Base-by-base conservation (phyloP, 1,140 invertebrate genomes). In the Limonius californicus region DNA sequence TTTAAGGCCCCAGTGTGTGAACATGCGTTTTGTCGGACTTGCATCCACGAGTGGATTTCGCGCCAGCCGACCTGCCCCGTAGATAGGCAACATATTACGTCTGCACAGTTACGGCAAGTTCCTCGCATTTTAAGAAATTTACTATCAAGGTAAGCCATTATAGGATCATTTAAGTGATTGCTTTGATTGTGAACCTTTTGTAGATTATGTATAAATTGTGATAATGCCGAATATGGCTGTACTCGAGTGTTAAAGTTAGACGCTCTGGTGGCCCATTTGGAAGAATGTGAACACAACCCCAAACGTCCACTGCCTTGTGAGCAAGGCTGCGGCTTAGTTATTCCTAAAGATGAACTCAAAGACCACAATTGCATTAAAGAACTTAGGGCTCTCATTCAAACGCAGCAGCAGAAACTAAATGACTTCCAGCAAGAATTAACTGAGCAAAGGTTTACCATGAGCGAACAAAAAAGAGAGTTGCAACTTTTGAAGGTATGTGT, bases 281-380 rank as follows among this genome's bases (percentile, higher is more conserved):
- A 90, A 72, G 94, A 97, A 78, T 97, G 95, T 81, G 90, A 94
- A 77, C 90, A 88, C 72, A 98, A 97, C 79, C 95, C 95, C 2
- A 97, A 97, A 76, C 85, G 92, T 74, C 94, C 94, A 14, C 88
- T 95, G 63, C 87, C 88, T 19, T 98, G 95, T 78, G 93, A 96
- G 69, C 87, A 90, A 72, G 95, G 95, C 3, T 98, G 95, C 76
- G 94, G 92, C 39, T 81, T 96, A 18, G 87, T 96, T 55, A 92
- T 97, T 70, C 94, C 95, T 19, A 97, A 96, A 80, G 94, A 97
- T 80, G 94, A 97, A 77, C 75, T 97, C 0, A 91, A 92, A 76
- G 90, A 94, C 68, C 95, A 98, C 73, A 97, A 97, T 73, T 98
- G 95, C 76, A 89, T 97, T 4, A 82, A 89, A 64, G 94, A 97